Evolutionary conservation across 2,113 vertebrate genomes (phyloP).

Genomic region (Periophthalmus modestus): DNA sequence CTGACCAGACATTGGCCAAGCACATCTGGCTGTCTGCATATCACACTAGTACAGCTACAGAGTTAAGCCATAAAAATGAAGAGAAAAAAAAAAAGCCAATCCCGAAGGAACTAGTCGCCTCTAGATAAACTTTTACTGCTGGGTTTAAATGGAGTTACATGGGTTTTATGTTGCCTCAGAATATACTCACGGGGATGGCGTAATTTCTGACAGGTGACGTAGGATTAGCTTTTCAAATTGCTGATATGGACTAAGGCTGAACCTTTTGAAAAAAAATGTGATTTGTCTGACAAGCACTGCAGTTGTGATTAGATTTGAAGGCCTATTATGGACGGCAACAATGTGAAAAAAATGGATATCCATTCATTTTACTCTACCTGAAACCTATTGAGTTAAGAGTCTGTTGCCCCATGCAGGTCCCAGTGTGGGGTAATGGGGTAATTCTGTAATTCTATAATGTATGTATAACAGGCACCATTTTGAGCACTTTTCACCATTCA

Average conservation of each 20-base stretch:
- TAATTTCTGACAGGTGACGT: not conserved
- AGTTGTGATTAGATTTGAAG: no score
- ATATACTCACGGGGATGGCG: not conserved
- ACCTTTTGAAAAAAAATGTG: no score
- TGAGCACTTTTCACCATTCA: no score
- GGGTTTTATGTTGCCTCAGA: not conserved
- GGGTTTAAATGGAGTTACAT: not conserved
- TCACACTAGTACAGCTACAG: not conserved
- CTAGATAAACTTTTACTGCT: not conserved
- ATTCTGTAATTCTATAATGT: no score
- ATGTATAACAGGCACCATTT: no score
- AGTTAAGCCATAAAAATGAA: not conserved
- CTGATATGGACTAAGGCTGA: not conserved
- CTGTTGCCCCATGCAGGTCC: no score
- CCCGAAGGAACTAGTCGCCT: not conserved
- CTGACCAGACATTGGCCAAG: constrained; percentile 14
- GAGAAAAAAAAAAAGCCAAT: not conserved
- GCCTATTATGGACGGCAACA: no score
- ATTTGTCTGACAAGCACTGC: no score
- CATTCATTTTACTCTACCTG: no score
- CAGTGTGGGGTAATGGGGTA: no score
- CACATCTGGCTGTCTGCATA: constrained; percentile 27
- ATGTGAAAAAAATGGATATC: no score
- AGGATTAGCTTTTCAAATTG: not conserved
- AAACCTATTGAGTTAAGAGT: no score